phyloP scores from a whole-genome alignment of 92 coral and sea anemone genomes.

The Diadumene lineata region DNA sequence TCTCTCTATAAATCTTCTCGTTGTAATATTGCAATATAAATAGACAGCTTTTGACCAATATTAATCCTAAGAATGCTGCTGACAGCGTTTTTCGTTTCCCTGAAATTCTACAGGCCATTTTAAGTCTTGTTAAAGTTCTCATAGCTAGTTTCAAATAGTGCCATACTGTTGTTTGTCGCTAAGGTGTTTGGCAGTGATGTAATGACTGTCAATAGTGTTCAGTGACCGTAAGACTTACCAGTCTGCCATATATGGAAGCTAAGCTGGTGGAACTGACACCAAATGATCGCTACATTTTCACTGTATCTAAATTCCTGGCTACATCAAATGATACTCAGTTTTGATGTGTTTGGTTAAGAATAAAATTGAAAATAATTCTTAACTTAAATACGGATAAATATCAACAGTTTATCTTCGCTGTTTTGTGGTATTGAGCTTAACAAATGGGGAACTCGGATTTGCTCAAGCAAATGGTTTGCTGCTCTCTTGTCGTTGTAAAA shows the following conservation, averaged over 20 bases:
- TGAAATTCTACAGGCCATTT: constrained; percentile 39
- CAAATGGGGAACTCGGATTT: too few species aligned
- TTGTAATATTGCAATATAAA: constrained; percentile 74
- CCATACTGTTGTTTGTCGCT: constrained; percentile 6
- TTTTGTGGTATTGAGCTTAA: too few species aligned
- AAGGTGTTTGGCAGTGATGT: constrained; percentile 38
- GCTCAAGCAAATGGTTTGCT: too few species aligned
- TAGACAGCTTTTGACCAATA: constrained; percentile 59
- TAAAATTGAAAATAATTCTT: too few species aligned
- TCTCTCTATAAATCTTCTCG: constrained; percentile 45
- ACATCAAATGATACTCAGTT: too few species aligned
- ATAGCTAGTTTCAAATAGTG: constrained; percentile 31
- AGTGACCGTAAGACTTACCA: constrained; percentile 31
- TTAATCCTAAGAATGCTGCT: constrained; percentile 57
- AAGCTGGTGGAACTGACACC: constrained; percentile 8
- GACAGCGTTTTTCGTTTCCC: constrained; percentile 60
- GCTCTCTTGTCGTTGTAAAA: too few species aligned
- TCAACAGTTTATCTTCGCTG: too few species aligned
- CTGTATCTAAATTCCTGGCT: too few species aligned
- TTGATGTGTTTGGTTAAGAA: too few species aligned
- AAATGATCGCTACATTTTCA: too few species aligned
- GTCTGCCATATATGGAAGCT: constrained; percentile 13
- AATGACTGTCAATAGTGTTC: constrained; percentile 27
- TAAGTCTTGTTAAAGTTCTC: constrained; percentile 22
- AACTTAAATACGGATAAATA: too few species aligned